Evolutionary conservation across 2,888 invertebrate genomes (phyloP).

Genomic region (Drosophila eohydei): DNA sequence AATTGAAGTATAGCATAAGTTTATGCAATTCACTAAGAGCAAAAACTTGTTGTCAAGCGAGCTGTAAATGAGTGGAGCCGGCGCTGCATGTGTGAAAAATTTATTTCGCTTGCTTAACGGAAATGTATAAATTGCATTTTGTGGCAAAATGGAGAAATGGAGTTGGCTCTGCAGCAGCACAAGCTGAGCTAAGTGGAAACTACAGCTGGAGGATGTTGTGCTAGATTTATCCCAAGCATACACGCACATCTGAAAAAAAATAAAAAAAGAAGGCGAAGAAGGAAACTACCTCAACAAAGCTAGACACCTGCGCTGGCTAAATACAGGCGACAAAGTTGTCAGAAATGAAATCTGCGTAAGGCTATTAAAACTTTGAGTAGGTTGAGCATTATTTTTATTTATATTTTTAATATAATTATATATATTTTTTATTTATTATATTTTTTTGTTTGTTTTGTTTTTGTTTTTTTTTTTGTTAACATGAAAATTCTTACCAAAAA

Average conservation of each 20-base stretch:
- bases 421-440: too few relatives aligned
- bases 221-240: constrained; percentile 57
- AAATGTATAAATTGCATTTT: constrained; percentile 81
- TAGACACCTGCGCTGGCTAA: constrained; percentile 21
- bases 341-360: background rate
- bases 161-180: constrained; percentile 5
- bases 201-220: constrained; percentile 67
- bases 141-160: constrained; percentile 32
- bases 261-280: background rate
- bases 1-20: background rate
- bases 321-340: constrained; percentile 67
- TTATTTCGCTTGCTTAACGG: constrained; percentile 73
- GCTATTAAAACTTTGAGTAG: too few relatives aligned
- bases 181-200: constrained; percentile 39
- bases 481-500: too few relatives aligned
- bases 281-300: constrained; percentile 28
- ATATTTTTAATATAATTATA: too few relatives aligned
- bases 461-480: too few relatives aligned
- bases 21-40: constrained; percentile 60
- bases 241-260: constrained; percentile 20
- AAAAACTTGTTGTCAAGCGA: constrained; percentile 64
- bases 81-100: constrained; percentile 47
- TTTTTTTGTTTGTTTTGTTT: too few relatives aligned
- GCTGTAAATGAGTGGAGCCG: constrained; percentile 1
- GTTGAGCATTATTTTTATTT: too few relatives aligned